Conservation (phyloP, 2,797 vertebrate species). For the Pangasius sanitwongsei region DNA sequence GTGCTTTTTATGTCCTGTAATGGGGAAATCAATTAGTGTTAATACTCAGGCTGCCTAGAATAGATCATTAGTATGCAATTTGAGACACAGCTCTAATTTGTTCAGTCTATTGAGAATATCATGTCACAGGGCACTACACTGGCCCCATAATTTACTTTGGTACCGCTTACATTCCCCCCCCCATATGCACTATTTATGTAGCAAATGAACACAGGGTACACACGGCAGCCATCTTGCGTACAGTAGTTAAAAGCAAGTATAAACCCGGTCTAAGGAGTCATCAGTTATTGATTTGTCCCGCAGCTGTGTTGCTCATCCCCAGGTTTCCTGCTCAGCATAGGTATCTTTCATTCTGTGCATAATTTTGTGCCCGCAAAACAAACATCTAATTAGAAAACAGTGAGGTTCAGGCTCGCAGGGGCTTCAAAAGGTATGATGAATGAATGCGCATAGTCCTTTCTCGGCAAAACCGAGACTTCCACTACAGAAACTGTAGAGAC, state of each 20-base stretch:
- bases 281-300: neutral
- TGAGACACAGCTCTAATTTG: neutral
- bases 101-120: too few species aligned
- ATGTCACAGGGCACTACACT: neutral
- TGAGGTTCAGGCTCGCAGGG: neutral
- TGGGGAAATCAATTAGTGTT: neutral
- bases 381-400: conserved; percentile 5
- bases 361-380: neutral
- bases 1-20: neutral
- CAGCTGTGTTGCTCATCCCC: neutral
- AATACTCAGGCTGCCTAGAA: neutral
- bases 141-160: neutral
- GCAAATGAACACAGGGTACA: neutral
- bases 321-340: neutral
- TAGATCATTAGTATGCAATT: neutral
- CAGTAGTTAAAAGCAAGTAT: neutral
- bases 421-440: neutral
- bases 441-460: neutral
- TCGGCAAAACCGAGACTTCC: neutral
- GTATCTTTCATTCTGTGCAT: neutral
- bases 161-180: neutral
- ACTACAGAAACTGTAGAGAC: neutral
- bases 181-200: neutral
- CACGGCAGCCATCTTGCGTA: neutral
- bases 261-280: neutral